Evolutionary conservation across 2,888 invertebrate species (phyloP), one percentile per base, ranked within the genome.

Genomic region (Calliopum simillimum): DNA sequence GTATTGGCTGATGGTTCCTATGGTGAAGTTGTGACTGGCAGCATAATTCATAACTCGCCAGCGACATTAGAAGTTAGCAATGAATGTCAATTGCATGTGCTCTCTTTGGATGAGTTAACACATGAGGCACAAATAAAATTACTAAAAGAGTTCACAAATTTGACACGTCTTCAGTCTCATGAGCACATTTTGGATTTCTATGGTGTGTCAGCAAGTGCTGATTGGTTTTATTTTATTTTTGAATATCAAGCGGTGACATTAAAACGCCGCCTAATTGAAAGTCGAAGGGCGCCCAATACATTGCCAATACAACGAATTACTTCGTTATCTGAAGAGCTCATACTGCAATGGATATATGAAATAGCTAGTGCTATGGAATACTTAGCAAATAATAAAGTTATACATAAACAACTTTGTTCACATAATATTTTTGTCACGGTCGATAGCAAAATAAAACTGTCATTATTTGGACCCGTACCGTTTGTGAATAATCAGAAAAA

Each of bases 171-270:
- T 13, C 91, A 91, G 74, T 89, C 89, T 69, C 92, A 94, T 82
- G 90, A 91, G 55, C 91, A 94, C 84, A 87, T 95, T 1, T 87
- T 94, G 8, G 89, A 91, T 69, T 89, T 95, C 55, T 88, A 94
- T 76, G 95, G 95, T 1, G 92, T 94, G 46, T 93, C 93, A 80
- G 94, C 95, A 81, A 93, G 92, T 13, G 89, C 91, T 8, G 93
- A 93, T 69, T 91, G 91, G 74, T 86, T 94, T 49, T 92, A 91
- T 83, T 89, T 95, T 3, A 91, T 93, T 0, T 85, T 94, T 63
- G 94, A 95, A 83, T 89, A 91, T 78, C 89, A 89, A 47, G 88
- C 89, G 41, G 88, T 89, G 49, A 90, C 89, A 53, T 84, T 95
- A 6, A 95, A 95, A 81, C 91, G 92, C 72, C 86, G 91, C 77